These are phyloP conservation scores for Leptosomus discolor DNA, from an alignment of 2,113 vertebrate species.

Conservation along the genomic window DNA sequence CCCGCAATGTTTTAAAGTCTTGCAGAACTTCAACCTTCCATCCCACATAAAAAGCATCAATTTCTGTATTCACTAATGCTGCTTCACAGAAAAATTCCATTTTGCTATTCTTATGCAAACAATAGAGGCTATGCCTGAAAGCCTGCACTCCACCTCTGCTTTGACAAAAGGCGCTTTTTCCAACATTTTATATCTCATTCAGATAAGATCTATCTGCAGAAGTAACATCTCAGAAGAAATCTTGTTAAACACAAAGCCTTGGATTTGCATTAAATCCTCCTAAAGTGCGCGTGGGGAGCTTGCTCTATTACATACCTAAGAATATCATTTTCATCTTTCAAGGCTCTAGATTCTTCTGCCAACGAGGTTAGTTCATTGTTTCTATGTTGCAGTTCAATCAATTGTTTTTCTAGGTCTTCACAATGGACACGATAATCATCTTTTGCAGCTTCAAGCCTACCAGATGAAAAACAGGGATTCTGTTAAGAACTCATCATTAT, in stretches of 20 bases:
- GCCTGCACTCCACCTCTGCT: not conserved
- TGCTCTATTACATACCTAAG: constrained; percentile 77
- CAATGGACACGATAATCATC: constrained; percentile 97
- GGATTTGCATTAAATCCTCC: not conserved
- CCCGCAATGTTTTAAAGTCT: not conserved
- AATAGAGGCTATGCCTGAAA: not conserved
- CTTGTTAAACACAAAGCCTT: not conserved
- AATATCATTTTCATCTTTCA: constrained; percentile 95
- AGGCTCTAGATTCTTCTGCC: constrained; percentile 91
- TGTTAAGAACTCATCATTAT: not conserved
- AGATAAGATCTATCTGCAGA: not conserved
- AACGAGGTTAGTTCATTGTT: constrained; percentile 92
- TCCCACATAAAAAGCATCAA: not conserved
- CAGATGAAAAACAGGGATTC: not conserved
- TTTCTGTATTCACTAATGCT: not conserved
- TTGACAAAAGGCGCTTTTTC: not conserved
- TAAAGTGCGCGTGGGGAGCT: not conserved
- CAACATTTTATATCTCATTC: not conserved
- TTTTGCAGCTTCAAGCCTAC: constrained; percentile 93
- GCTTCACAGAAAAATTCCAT: not conserved
- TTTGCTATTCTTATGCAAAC: not conserved
- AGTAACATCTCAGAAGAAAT: not conserved
- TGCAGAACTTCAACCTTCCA: not conserved
- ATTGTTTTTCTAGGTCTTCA: constrained; percentile 93
- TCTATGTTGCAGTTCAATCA: constrained; percentile 92